Conservation (phyloP, 2,113 vertebrate species). For the Chinchilla lanigera region DNA sequence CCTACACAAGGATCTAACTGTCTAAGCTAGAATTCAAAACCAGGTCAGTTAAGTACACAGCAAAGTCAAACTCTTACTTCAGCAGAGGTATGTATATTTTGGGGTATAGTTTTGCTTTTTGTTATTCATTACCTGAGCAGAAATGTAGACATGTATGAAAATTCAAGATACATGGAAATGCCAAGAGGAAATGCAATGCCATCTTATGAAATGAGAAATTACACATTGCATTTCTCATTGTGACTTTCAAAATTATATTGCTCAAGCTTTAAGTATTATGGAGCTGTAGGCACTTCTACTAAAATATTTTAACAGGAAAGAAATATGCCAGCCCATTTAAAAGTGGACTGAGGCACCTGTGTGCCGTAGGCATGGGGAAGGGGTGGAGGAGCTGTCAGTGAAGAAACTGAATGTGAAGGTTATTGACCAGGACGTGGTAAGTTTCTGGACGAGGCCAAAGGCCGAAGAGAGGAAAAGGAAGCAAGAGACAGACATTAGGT, state of each 20-base stretch:
- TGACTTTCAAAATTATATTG: constrained; percentile 47
- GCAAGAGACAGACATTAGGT: neutral
- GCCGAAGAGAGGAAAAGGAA: neutral
- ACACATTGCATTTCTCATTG: neutral
- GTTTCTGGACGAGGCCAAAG: neutral
- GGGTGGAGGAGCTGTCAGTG: neutral
- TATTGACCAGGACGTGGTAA: neutral
- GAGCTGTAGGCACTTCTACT: neutral
- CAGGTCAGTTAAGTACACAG: neutral
- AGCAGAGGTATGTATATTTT: neutral
- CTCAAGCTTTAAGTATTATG: neutral
- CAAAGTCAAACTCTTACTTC: neutral
- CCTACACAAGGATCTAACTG: neutral
- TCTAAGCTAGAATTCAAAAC: neutral
- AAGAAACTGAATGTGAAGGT: neutral
- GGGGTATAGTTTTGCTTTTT: neutral
- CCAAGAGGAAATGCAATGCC: neutral
- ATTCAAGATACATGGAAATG: neutral
- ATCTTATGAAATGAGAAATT: constrained; percentile 39
- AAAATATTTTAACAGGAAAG: neutral
- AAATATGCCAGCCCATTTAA: neutral
- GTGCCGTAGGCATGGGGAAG: no score
- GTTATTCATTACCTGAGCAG: neutral
- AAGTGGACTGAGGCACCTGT: neutral
- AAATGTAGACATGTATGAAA: neutral